phyloP scores from a whole-genome alignment of 1,140 invertebrate genomes.

The Bombus impatiens region DNA sequence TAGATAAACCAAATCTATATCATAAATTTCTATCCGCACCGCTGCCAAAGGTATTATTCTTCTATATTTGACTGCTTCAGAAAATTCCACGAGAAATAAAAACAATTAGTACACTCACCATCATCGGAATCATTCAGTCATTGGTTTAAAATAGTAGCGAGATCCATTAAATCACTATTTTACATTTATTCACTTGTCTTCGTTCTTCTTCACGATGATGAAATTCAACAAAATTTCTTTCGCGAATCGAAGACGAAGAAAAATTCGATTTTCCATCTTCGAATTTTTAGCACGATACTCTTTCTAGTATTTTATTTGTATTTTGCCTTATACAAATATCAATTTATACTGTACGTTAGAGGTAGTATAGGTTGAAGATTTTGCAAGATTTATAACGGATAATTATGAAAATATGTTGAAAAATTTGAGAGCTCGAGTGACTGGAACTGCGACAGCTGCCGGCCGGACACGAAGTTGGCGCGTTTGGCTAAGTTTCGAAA shows the following conservation, averaged over 20 bases:
- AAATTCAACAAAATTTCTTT: neutral
- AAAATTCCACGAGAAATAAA: neutral
- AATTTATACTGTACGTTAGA: neutral
- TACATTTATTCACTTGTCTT: neutral
- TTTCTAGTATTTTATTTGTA: neutral
- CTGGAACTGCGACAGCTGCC: constrained; percentile 21
- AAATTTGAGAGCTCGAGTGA: constrained; percentile 6
- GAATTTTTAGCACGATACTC: neutral
- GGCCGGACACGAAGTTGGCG: constrained; percentile 64
- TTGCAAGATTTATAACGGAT: neutral
- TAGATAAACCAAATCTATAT: neutral
- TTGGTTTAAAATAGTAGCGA: neutral
- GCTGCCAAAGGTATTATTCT: neutral
- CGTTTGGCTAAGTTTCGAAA: constrained; percentile 66
- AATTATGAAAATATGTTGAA: neutral
- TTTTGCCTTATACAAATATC: neutral
- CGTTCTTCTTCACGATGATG: neutral
- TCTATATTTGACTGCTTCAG: no score
- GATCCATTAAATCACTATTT: neutral
- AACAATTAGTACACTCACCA: constrained; percentile 25
- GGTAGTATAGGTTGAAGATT: no score
- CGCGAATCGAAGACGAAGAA: neutral
- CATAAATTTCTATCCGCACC: neutral
- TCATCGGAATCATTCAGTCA: neutral
- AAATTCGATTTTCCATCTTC: neutral